Conservation (phyloP, 2,888 invertebrate species). For the Creontiades dilutus region DNA sequence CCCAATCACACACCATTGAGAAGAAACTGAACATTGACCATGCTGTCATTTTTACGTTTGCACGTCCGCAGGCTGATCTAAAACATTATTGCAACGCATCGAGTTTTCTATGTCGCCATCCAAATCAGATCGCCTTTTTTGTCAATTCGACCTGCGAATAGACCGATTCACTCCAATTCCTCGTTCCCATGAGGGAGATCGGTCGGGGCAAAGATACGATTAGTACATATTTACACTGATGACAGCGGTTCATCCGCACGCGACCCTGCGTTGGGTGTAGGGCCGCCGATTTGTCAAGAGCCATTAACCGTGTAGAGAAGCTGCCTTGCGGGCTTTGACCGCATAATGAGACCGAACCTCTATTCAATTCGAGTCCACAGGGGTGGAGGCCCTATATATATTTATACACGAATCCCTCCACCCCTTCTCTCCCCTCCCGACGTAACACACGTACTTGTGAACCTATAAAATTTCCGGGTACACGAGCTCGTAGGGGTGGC, state of each 20-base stretch:
- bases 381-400: neutral
- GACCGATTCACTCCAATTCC: neutral
- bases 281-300: conserved; percentile 60
- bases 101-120: too few species aligned
- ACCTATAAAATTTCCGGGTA: neutral
- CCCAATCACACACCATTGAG: too few species aligned
- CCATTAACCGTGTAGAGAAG: conserved; percentile 63
- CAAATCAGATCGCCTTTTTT: too few species aligned
- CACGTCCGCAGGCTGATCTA: too few species aligned
- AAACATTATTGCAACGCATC: too few species aligned
- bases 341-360: neutral
- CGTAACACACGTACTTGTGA: neutral
- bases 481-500: neutral
- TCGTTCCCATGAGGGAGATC: conserved; percentile 18
- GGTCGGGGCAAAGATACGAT: neutral
- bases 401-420: neutral
- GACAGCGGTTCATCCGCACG: neutral
- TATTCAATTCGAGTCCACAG: neutral
- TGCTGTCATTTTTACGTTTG: too few species aligned
- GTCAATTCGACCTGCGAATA: too few species aligned
- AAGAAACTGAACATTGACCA: too few species aligned
- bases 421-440: neutral
- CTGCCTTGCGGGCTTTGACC: neutral
- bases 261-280: neutral
- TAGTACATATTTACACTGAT: conserved; percentile 51